Base-by-base conservation (phyloP, 2,113 vertebrate genomes). In the Cettia cetti region DNA sequence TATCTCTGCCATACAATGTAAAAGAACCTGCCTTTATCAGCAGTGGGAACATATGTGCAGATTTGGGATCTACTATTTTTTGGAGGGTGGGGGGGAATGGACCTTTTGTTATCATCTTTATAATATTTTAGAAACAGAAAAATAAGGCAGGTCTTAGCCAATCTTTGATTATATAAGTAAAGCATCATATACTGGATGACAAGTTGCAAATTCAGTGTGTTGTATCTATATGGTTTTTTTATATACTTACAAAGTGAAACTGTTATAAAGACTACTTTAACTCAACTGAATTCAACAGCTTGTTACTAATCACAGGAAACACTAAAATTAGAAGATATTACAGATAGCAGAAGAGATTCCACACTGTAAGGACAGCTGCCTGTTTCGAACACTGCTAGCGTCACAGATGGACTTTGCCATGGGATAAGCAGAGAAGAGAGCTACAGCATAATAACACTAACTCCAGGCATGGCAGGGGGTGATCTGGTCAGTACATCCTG, bases 81-180 rank as follows among this genome's bases (percentile, higher is more conserved):
- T 42, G 7, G 19, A 31, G 14, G 6, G 3, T 2, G 4, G 7
- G 17, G 11, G 14, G 23, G 35, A 40, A 83, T 7, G 2, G 7
- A 64, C 15, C 1, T 85, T 72, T 85, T 76, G 6, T 44, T 69
- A 69, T 53, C 3, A 64, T 60, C 37, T 57, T 94, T 61, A 24
- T 26, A 33, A 13, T 33, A 80, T 64, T 87, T 71, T 80, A 76
- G 61, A 74, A 69, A 20, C 37, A 45, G 63, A 81, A 77, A 86
- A 76, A 27, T 45, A 80, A 72, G 26, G 74, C 15, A 39, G 12
- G 8, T n/a, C 14, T 65, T 65, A 68, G 42, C 13, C 33, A 56
- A 19, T 59, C 30, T 59, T 81, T 39, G 19, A 69, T 59, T 69
- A 7, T 13, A 69, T 42, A 57, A 64, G 23, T 8, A 88, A 76